Base-by-base conservation (phyloP, 1,140 invertebrate genomes). In the Lucilia cuprina region DNA sequence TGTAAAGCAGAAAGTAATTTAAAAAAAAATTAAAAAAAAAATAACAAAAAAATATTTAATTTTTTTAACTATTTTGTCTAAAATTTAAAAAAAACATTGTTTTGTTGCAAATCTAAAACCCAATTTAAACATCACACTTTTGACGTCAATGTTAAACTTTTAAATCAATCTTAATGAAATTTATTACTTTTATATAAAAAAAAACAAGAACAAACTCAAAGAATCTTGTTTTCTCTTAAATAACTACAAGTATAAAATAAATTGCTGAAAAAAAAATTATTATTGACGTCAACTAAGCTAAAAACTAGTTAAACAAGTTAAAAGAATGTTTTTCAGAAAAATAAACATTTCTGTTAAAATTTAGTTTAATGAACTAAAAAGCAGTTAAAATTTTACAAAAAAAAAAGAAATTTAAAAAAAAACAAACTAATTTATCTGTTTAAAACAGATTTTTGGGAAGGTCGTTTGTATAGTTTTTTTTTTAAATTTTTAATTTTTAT, bases 91-190 rank as follows among this genome's bases (percentile, higher is more conserved):
- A 30, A 30, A 30, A 30, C 1, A 30, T 30, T 30, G 25, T 30
- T n/a, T 30, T 30, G 25, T 30, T 41, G 2, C 41, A 41, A 41
- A 41, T 5, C 5, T 41, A 41, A 30, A 87, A 75, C 82, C 83
- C 30, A 25, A 12, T 78, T 35, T 47, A 78, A 30, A 30, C 25
- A 35, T 10, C 41, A 78, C 30, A 41, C 21, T 35, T 78, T 84
- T 87, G 74, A 78, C 84, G 75, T 84, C 60, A 85, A 83, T 82
- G 83, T 84, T 85, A 85, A 84, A 85, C 84, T 84, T 82, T 41
- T 83, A 83, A 84, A 70, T 74, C 86, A 85, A 86, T 55, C 50
- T 55, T 41, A 41, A 41, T 41, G 41, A 41, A 41, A 41, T 41
- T 55, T 55, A 55, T 55, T 55, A 17, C n/a, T 10, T 35, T 35